A percentile compares a stretch with the other conserved stretches of the same genome.
These are phyloP conservation scores for Alauda arvensis DNA, from an alignment of 2,797 vertebrate genomes.

Conservation along the genomic window DNA sequence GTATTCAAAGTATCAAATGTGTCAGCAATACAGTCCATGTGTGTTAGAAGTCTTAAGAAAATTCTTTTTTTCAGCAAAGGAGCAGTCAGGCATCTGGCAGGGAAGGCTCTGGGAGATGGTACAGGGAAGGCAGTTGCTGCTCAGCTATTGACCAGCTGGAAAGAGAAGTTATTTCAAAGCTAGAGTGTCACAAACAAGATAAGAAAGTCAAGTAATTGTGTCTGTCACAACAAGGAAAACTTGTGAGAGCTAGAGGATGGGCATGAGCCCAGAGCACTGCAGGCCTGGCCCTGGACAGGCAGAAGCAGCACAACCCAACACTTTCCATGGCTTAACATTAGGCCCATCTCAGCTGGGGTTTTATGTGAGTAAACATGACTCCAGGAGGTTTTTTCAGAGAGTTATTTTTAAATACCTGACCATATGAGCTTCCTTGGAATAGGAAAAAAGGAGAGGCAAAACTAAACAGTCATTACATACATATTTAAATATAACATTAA, in stretches of 20 bases:
- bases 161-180: not conserved
- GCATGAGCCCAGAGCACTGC: accelerated
- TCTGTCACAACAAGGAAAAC: not conserved
- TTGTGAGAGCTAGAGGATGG: not conserved
- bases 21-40: not conserved
- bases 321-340: not conserved
- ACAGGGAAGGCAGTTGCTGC: not conserved
- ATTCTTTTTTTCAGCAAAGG: not conserved
- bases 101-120: not conserved
- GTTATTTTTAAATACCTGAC: slow-evolving; percentile 58
- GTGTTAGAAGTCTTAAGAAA: not conserved
- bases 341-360: not conserved
- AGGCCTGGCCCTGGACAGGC: not conserved
- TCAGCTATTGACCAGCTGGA: not conserved
- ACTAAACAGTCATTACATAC: slow-evolving; percentile 34
- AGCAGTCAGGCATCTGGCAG: not conserved
- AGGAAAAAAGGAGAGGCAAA: slow-evolving; percentile 40
- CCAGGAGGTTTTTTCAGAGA: not conserved
- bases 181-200: not conserved
- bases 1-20: not conserved
- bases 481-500: slow-evolving; percentile 47
- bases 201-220: not conserved
- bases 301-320: not conserved
- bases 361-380: not conserved
- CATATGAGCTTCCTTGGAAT: slow-evolving; percentile 40